These are phyloP conservation scores for Eremobia ochroleuca DNA, from an alignment of 2,888 invertebrate genomes.

Conservation along the genomic window DNA sequence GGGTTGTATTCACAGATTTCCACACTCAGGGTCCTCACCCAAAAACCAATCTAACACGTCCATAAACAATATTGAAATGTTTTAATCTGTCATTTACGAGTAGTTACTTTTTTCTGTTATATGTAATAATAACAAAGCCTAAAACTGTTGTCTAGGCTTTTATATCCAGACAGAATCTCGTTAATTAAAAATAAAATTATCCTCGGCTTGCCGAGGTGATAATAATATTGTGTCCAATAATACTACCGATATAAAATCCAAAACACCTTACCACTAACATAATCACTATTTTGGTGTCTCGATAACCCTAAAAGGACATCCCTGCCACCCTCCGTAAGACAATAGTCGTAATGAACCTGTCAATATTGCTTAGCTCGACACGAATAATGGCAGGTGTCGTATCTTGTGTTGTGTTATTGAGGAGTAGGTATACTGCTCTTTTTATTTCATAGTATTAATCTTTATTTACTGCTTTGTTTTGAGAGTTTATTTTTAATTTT, in stretches of 20 bases:
- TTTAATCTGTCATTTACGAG: no score
- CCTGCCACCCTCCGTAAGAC: constrained; percentile 73
- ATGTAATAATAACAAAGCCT: no score
- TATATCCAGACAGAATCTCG: neutral
- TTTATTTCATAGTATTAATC: neutral
- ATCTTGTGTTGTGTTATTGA: constrained; percentile 5
- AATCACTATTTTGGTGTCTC: constrained; percentile 43
- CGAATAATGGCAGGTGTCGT: constrained; percentile 70
- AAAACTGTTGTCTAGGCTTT: neutral
- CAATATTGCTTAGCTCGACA: constrained; percentile 83
- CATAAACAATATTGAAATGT: no score
- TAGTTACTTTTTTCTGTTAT: no score
- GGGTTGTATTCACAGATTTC: no score
- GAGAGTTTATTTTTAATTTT: neutral
- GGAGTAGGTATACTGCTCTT: neutral
- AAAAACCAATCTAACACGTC: no score
- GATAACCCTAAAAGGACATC: constrained; percentile 53
- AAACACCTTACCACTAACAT: constrained; percentile 15
- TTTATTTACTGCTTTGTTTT: neutral
- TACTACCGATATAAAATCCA: constrained; percentile 11
- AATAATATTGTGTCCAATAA: neutral
- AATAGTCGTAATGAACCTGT: constrained; percentile 79
- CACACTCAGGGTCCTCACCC: no score
- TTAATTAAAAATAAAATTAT: neutral
- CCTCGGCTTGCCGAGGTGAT: neutral